Conservation (phyloP, 2,113 vertebrate genomes). For the Eudyptes chrysolophus region DNA sequence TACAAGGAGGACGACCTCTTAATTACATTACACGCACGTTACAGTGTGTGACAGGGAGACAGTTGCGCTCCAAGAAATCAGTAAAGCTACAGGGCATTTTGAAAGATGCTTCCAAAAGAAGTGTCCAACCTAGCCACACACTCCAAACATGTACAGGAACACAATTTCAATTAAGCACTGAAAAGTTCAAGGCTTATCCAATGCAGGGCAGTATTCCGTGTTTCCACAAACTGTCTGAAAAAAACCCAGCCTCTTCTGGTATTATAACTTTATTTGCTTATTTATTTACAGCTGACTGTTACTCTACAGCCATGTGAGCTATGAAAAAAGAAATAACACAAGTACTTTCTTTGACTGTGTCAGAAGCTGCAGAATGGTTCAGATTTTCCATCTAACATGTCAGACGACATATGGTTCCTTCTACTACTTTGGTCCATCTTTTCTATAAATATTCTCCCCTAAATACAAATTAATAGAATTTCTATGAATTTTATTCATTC, state of each 20-base stretch:
- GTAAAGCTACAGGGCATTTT: neutral
- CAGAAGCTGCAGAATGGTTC: neutral
- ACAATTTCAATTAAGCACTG: neutral
- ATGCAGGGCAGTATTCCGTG: neutral
- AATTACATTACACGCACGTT: neutral
- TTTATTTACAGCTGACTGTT: neutral
- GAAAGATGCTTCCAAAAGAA: neutral
- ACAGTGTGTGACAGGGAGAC: neutral
- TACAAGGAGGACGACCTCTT: neutral
- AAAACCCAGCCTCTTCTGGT: accelerated
- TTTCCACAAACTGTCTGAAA: neutral
- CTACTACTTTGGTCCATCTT: neutral
- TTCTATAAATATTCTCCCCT: neutral
- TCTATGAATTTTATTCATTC: neutral
- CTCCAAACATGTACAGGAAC: neutral
- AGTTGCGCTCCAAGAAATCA: neutral
- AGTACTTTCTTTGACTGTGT: neutral
- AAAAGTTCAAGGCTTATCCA: neutral
- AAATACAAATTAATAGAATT: neutral
- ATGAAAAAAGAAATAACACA: neutral
- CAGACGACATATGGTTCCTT: neutral
- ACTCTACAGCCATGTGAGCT: neutral
- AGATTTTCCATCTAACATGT: neutral
- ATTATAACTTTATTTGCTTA: neutral
- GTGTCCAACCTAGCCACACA: neutral